Percentiles rank a stretch among this genome's conserved stretches.
Evolutionary conservation across 2,797 vertebrate genomes (phyloP).

Genomic region (Pseudopleuronectes americanus): DNA sequence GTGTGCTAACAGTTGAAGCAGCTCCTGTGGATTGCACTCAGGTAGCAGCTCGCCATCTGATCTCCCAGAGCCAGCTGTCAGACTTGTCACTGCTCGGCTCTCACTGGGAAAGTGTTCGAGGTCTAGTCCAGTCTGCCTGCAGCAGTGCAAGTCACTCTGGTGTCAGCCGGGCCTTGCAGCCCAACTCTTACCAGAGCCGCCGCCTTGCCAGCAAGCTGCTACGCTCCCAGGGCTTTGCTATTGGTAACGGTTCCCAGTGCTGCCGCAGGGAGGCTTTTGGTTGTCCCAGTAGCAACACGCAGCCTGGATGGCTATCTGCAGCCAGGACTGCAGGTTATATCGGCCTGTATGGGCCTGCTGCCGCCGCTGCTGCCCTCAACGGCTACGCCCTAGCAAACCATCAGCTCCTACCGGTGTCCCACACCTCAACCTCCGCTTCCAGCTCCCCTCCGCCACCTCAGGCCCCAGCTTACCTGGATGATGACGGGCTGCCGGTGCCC

Average conservation of each 20-base stretch:
- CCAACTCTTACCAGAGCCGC: slow-evolving; percentile 87
- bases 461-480: slow-evolving; percentile 92
- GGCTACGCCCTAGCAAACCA: slow-evolving; percentile 74
- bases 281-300: slow-evolving; percentile 68
- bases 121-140: slow-evolving; percentile 89
- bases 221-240: slow-evolving; percentile 78
- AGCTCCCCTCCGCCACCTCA: slow-evolving; percentile 76
- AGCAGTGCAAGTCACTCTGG: slow-evolving; percentile 69
- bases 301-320: slow-evolving; percentile 71
- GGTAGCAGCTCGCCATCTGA: slow-evolving; percentile 77
- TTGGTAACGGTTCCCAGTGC: slow-evolving; percentile 84
- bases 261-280: slow-evolving; percentile 84
- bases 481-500: slow-evolving; percentile 95
- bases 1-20: slow-evolving; percentile 36
- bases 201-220: slow-evolving; percentile 85
- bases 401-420: slow-evolving; percentile 70
- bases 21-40: slow-evolving; percentile 74
- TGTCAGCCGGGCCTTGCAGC: slow-evolving; percentile 83
- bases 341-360: slow-evolving; percentile 56
- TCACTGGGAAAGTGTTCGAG: slow-evolving; percentile 94
- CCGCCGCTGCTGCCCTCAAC: slow-evolving; percentile 56
- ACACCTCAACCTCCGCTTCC: slow-evolving; percentile 74
- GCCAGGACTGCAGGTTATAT: slow-evolving; percentile 63
- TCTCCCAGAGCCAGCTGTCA: slow-evolving; percentile 89
- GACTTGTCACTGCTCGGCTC: slow-evolving; percentile 90